Evolutionary conservation across 2,113 vertebrate species (phyloP).

Genomic region (Pomatorhinus ruficollis): DNA sequence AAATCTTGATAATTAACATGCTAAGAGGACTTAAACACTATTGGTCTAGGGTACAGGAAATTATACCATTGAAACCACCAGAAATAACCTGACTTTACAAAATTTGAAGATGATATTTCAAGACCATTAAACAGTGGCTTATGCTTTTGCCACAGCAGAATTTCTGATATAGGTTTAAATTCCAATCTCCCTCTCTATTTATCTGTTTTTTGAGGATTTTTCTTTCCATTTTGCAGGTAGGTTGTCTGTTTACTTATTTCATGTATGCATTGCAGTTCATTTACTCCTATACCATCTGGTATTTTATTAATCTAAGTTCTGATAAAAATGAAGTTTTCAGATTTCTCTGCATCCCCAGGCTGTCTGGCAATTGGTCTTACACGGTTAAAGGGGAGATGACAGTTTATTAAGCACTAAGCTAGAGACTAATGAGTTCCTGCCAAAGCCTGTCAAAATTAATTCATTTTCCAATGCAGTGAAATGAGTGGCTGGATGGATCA

Average conservation of each 20-base stretch:
- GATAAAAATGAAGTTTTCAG: not conserved
- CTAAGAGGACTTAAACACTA: not conserved
- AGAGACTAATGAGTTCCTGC: conserved; percentile 21
- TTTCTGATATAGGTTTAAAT: not conserved
- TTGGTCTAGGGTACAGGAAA: not conserved
- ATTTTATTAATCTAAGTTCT: not conserved
- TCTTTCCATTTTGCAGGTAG: not conserved
- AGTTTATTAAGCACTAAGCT: conserved; percentile 42
- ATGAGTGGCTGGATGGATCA: not conserved
- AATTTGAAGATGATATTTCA: not conserved
- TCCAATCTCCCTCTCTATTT: not conserved
- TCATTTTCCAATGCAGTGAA: conserved; percentile 5
- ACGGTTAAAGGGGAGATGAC: conserved; percentile 1
- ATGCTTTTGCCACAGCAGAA: not conserved
- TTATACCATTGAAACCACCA: not conserved
- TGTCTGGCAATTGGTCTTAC: not conserved
- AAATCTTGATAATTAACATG: not conserved
- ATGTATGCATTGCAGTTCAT: not conserved
- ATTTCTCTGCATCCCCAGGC: not conserved
- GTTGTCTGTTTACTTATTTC: not conserved
- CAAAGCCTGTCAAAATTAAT: conserved; percentile 57
- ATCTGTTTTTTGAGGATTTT: not conserved
- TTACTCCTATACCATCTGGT: not conserved
- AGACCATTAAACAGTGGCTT: not conserved
- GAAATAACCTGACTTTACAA: not conserved